Percentiles rank a stretch among this genome's conserved stretches.
Conservation (phyloP, 2,888 invertebrate genomes). For the Ernsta delagoae region DNA sequence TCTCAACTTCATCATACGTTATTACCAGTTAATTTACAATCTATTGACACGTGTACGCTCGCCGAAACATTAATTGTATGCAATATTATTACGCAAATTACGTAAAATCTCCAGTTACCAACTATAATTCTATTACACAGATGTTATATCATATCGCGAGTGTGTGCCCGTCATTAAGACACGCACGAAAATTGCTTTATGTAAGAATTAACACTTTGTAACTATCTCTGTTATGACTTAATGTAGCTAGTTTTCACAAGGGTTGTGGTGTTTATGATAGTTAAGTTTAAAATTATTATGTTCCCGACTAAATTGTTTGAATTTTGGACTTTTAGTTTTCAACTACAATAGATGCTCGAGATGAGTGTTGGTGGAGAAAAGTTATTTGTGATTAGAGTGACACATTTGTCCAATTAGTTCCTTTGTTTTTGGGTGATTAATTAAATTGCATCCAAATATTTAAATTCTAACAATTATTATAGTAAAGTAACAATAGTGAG, state of each 20-base stretch:
- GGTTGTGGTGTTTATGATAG: neutral
- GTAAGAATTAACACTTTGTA: neutral
- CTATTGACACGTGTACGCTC: constrained; percentile 14
- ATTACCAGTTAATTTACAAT: constrained; percentile 7
- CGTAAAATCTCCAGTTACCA: constrained; percentile 20
- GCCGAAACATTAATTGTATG: constrained; percentile 17
- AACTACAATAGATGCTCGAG: neutral
- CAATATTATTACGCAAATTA: constrained; percentile 26
- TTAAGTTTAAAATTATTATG: too few species aligned
- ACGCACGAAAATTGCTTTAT: constrained; percentile 11
- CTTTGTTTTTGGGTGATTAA: too few species aligned
- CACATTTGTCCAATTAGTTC: too few species aligned
- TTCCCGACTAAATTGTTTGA: neutral
- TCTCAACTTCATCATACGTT: neutral
- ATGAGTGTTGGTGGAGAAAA: too few species aligned
- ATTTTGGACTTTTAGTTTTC: neutral
- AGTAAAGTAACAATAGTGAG: too few species aligned
- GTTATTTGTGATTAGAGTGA: too few species aligned
- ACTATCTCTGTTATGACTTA: constrained; percentile 1
- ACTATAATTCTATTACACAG: constrained; percentile 20
- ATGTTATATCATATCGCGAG: constrained; percentile 17
- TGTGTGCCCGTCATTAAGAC: constrained; percentile 3
- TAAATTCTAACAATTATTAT: too few species aligned
- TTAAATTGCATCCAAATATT: too few species aligned
- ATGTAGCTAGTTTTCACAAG: neutral